A percentile compares a stretch with the other conserved stretches of the same genome.
Evolutionary conservation across 2,113 vertebrate genomes (phyloP).

Genomic region (Sinocyclocheilus grahami): DNA sequence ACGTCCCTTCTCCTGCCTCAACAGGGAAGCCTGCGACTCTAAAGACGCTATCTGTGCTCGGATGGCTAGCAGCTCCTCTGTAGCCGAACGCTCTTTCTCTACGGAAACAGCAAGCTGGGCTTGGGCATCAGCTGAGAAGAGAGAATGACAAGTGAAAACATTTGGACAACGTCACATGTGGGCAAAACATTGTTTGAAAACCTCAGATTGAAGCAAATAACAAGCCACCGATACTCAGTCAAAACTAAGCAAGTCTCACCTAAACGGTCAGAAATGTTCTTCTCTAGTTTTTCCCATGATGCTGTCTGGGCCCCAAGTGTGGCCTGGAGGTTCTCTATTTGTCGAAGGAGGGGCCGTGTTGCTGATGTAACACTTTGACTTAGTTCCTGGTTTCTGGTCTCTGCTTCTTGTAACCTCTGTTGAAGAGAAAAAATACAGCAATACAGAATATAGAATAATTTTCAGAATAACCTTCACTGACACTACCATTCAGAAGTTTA

Average conservation of each 20-base stretch:
- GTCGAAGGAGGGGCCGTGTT: slow-evolving; percentile 90
- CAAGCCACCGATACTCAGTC: too few species aligned
- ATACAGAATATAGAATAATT: too few species aligned
- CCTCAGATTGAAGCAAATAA: not conserved
- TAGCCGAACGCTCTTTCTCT: slow-evolving; percentile 89
- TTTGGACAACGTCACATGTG: not conserved
- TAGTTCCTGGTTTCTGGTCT: slow-evolving; percentile 92
- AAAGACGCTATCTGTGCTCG: slow-evolving; percentile 85
- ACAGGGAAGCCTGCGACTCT: slow-evolving; percentile 89
- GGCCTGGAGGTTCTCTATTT: slow-evolving; percentile 97
- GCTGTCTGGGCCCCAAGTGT: slow-evolving; percentile 87
- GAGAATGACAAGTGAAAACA: not conserved
- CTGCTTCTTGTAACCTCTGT: slow-evolving; percentile 93
- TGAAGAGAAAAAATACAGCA: not conserved
- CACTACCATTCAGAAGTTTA: not conserved
- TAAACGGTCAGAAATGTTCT: slow-evolving; percentile 93
- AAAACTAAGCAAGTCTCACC: slow-evolving; percentile 71
- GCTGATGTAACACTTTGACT: slow-evolving; percentile 93
- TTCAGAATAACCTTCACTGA: not conserved
- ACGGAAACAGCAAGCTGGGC: slow-evolving; percentile 88
- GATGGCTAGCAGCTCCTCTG: slow-evolving; percentile 86
- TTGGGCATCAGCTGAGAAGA: slow-evolving; percentile 84
- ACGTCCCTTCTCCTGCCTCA: slow-evolving; percentile 90
- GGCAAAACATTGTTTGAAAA: not conserved
- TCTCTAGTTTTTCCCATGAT: slow-evolving; percentile 95